phyloP scores from a whole-genome alignment of 1,140 invertebrate species.

The Zaprionus gabonicus region DNA sequence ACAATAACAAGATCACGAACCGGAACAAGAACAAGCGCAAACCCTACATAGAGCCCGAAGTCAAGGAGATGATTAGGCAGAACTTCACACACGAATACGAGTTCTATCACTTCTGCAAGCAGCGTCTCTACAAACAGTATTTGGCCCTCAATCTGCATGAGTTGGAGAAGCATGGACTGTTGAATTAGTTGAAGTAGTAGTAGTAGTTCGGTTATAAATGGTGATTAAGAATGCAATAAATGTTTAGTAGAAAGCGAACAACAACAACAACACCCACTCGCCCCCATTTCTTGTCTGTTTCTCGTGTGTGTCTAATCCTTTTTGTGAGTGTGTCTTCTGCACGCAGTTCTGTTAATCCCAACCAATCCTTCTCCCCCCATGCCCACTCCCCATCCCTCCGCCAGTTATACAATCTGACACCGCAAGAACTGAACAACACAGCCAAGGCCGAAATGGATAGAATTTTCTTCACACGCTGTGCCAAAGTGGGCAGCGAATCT shows the following conservation, averaged over 20 bases:
- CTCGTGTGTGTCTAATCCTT: constrained; percentile 39
- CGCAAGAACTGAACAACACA: constrained; percentile 60
- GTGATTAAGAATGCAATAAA: constrained; percentile 16
- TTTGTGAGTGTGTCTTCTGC: constrained; percentile 13
- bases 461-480: constrained; percentile 93
- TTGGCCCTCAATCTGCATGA: constrained; percentile 87
- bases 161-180: constrained; percentile 57
- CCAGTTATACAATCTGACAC: constrained; percentile 56
- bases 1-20: constrained; percentile 72
- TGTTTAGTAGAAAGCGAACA: constrained; percentile 15
- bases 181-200: constrained; percentile 35
- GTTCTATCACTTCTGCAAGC: constrained; percentile 95
- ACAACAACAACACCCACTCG: constrained; percentile 9
- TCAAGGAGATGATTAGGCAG: constrained; percentile 92
- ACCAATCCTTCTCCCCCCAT: background rate
- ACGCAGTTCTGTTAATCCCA: constrained; percentile 38
- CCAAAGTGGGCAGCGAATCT: constrained; percentile 95
- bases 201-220: constrained; percentile 11
- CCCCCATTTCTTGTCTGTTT: background rate
- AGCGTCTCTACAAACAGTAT: constrained; percentile 92
- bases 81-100: constrained; percentile 96
- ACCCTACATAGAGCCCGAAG: constrained; percentile 89
- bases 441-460: constrained; percentile 86
- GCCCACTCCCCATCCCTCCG: background rate
- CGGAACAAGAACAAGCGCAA: constrained; percentile 82